Conservation (phyloP, 2,797 vertebrate species). For the Notolepis coatsorum region DNA sequence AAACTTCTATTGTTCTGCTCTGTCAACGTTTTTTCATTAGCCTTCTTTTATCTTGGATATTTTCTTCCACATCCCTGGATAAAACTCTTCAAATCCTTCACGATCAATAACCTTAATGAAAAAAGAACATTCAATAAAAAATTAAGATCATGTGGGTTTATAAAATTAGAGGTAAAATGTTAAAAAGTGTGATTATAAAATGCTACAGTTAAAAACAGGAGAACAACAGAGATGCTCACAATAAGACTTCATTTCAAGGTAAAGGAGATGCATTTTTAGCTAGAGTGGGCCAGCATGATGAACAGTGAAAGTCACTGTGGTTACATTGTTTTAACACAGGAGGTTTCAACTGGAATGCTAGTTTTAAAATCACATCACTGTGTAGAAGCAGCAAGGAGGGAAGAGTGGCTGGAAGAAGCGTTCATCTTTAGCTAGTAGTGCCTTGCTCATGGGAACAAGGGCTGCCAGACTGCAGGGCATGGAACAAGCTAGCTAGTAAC, state of each 20-base stretch:
- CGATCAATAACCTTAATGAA: conserved; percentile 99
- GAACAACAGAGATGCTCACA: conserved; percentile 42
- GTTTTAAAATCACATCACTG: conserved; percentile 15
- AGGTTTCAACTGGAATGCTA: neutral
- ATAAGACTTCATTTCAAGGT: neutral
- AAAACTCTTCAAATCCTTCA: conserved; percentile 99
- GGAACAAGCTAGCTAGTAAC: neutral
- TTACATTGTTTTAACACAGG: neutral
- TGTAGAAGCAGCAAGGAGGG: conserved; percentile 41
- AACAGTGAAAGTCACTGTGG: neutral
- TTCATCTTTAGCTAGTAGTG: neutral
- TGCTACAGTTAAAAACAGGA: conserved; percentile 52
- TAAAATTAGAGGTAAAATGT: conserved; percentile 38
- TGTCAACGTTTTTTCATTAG: conserved; percentile 96
- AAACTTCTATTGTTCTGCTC: conserved; percentile 97
- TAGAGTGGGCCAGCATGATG: neutral
- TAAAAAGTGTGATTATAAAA: conserved; percentile 21
- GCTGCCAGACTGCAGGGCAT: conserved; percentile 11
- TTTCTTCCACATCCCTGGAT: conserved; percentile 98
- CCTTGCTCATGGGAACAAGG: neutral
- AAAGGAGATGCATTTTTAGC: too few species aligned
- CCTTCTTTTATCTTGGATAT: conserved; percentile 99
- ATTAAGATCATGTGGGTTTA: conserved; percentile 94
- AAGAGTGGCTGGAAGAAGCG: conserved; percentile 32
- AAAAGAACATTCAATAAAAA: conserved; percentile 99